Conservation (phyloP, 2,113 vertebrate genomes). For the Condylura cristata region DNA sequence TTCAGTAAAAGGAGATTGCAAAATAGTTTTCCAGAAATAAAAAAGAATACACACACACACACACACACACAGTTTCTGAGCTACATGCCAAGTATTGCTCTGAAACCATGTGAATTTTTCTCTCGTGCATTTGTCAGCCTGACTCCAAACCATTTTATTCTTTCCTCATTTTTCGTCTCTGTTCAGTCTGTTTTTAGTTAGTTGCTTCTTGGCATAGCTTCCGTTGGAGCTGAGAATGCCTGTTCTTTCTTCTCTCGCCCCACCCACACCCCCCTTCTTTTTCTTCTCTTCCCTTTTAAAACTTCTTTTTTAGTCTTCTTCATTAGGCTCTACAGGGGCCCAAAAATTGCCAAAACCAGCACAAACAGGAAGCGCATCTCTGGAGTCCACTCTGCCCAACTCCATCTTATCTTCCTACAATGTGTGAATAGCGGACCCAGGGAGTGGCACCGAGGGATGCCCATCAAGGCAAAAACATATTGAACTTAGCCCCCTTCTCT, state of each 20-base stretch:
- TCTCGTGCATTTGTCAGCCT: constrained; percentile 63
- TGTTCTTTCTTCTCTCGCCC: background rate
- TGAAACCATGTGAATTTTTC: constrained; percentile 63
- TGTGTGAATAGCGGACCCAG: background rate
- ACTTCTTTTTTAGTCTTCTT: constrained; percentile 2
- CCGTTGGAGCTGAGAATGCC: constrained; percentile 60
- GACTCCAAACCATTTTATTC: constrained; percentile 69
- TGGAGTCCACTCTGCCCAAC: background rate
- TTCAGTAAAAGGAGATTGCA: constrained; percentile 51
- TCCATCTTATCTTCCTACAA: background rate
- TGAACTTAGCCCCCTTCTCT: rapidly evolving
- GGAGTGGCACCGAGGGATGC: background rate
- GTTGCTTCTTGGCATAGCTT: constrained; percentile 78
- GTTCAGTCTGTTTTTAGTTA: constrained; percentile 78
- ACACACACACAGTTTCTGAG: constrained; percentile 8
- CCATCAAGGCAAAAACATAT: rapidly evolving
- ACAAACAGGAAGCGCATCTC: background rate
- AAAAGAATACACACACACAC: constrained; percentile 1
- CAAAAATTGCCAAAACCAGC: background rate
- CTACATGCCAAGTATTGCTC: constrained; percentile 56
- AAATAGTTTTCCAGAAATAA: constrained; percentile 68
- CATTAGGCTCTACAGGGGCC: constrained; percentile 25
- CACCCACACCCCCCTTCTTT: background rate
- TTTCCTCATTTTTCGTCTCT: constrained; percentile 64
- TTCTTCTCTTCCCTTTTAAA: constrained; percentile 27